phyloP scores from a whole-genome alignment of 2,888 invertebrate genomes.

The Flexamia atlantica region DNA sequence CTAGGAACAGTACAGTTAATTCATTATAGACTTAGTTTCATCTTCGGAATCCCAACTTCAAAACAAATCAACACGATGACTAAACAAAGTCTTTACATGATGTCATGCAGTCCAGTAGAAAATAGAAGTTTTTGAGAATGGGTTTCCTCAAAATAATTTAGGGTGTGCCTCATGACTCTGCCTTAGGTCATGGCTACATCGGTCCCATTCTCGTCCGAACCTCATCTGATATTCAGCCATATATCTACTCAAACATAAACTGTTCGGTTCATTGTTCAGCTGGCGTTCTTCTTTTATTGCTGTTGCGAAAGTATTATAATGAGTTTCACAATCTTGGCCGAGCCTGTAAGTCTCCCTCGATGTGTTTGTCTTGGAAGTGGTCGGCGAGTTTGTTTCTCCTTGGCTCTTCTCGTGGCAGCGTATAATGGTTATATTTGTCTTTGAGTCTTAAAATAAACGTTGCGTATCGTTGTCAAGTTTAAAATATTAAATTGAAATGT shows the following conservation, averaged over 20 bases:
- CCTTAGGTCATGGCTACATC: conserved; percentile 1
- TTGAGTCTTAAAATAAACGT: background rate
- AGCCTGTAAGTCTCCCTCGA: background rate
- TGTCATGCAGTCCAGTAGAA: background rate
- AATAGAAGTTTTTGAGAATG: background rate
- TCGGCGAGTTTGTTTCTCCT: background rate
- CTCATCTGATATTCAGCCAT: conserved; percentile 29
- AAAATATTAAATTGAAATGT: too few relatives aligned
- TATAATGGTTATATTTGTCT: conserved; percentile 2
- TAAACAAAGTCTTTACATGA: background rate
- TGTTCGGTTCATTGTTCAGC: conserved; percentile 36
- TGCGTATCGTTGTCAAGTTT: too few relatives aligned
- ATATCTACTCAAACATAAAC: conserved; percentile 7
- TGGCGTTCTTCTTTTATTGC: conserved; percentile 14
- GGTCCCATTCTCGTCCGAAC: background rate
- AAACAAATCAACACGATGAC: too few relatives aligned
- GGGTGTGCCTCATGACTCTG: background rate
- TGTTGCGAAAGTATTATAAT: conserved; percentile 37
- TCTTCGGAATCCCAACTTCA: too few relatives aligned
- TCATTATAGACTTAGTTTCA: too few relatives aligned
- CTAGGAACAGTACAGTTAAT: too few relatives aligned
- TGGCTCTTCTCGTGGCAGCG: background rate
- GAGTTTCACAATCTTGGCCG: conserved; percentile 13
- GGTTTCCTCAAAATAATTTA: background rate
- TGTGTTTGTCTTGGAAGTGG: conserved; percentile 17